These are phyloP conservation scores for Drosophila ironensis DNA, from an alignment of 1,140 invertebrate species.

Conservation along the genomic window DNA sequence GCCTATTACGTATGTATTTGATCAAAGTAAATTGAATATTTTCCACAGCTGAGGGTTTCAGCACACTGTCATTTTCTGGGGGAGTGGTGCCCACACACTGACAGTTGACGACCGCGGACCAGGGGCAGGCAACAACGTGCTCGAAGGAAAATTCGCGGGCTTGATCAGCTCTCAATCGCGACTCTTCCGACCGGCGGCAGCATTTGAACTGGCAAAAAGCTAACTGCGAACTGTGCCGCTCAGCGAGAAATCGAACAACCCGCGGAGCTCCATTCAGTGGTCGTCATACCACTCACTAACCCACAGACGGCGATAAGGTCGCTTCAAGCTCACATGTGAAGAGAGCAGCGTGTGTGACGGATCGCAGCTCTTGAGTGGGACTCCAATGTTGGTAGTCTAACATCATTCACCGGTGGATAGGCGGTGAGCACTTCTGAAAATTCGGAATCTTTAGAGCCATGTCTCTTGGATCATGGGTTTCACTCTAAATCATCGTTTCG, in stretches of 20 bases:
- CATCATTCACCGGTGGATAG: neutral
- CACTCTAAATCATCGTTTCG: too few species aligned
- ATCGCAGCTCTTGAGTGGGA: conserved; percentile 12
- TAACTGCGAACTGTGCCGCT: conserved; percentile 61
- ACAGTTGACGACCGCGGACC: conserved; percentile 3
- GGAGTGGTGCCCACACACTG: conserved; percentile 8
- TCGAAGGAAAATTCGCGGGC: conserved; percentile 1
- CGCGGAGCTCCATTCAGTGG: conserved; percentile 23
- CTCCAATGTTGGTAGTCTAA: conserved; percentile 1
- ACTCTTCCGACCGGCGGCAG: conserved; percentile 59
- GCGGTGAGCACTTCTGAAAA: neutral
- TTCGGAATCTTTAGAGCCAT: too few species aligned
- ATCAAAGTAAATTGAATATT: too few species aligned
- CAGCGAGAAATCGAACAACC: conserved; percentile 40
- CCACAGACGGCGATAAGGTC: conserved; percentile 49
- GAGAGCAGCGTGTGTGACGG: conserved; percentile 31
- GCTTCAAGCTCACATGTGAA: conserved; percentile 20
- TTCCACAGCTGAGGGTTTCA: conserved; percentile 1
- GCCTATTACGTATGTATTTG: too few species aligned
- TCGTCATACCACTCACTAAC: conserved; percentile 47
- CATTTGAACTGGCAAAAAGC: conserved; percentile 69
- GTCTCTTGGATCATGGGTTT: too few species aligned
- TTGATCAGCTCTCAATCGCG: conserved; percentile 44
- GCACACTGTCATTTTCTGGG: conserved; percentile 18
- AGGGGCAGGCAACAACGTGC: conserved; percentile 14